Percentiles rank a stretch among this genome's conserved stretches.
Evolutionary conservation across 1,140 invertebrate species (phyloP).

Genomic region (Patella vulgata): DNA sequence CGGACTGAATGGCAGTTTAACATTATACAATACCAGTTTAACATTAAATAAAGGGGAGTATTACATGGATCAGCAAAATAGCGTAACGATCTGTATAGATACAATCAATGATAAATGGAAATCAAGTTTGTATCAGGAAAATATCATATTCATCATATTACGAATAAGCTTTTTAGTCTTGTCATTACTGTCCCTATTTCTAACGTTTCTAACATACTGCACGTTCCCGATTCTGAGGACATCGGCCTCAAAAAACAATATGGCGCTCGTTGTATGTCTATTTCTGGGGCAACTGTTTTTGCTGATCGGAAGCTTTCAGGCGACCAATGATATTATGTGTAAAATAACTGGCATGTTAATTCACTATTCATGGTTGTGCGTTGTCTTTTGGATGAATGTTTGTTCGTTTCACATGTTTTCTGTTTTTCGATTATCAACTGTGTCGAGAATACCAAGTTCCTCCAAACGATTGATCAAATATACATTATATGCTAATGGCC

Average conservation of each 20-base stretch:
- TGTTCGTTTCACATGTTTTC: constrained; percentile 74
- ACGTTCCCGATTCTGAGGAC: constrained; percentile 63
- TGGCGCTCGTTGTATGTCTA: constrained; percentile 63
- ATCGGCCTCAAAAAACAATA: constrained; percentile 65
- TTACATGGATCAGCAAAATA: no score
- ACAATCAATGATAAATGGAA: no score
- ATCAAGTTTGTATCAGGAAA: no score
- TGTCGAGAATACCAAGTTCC: background rate
- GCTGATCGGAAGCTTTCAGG: constrained; percentile 47
- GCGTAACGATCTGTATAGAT: no score
- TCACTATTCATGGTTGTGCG: constrained; percentile 90
- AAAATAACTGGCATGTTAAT: constrained; percentile 76
- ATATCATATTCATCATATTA: no score
- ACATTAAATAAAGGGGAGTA: no score
- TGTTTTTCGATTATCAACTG: constrained; percentile 67
- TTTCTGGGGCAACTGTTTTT: constrained; percentile 65
- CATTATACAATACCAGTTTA: no score
- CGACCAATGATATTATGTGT: constrained; percentile 41
- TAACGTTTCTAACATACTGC: constrained; percentile 64
- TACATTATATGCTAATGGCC: constrained; percentile 4
- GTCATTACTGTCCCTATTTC: constrained; percentile 61
- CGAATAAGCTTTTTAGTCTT: constrained; percentile 28
- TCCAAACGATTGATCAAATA: background rate
- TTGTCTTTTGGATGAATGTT: constrained; percentile 94
- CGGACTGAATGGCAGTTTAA: no score